Percentiles rank a stretch among this genome's conserved stretches.
Evolutionary conservation across 2,113 vertebrate genomes (phyloP).

Genomic region (Dipodomys stephensi): DNA sequence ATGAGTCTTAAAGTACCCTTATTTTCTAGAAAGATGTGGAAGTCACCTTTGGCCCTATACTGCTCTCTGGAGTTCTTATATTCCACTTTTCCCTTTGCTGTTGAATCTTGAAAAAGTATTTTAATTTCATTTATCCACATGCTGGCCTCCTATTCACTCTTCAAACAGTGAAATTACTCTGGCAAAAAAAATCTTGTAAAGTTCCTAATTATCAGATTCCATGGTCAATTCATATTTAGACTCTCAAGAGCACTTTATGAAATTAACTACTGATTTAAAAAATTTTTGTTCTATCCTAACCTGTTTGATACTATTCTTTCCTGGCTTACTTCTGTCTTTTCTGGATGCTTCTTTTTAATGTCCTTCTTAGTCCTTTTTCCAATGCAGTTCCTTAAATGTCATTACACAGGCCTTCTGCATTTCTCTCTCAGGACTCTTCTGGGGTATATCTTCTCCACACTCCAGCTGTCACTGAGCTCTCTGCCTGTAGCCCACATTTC

Average conservation of each 20-base stretch:
- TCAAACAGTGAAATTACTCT: constrained; percentile 12
- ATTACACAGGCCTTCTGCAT: neutral
- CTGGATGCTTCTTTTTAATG: neutral
- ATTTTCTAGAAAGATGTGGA: too few relatives aligned
- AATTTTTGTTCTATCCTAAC: neutral
- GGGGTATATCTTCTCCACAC: neutral
- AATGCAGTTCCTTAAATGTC: neutral
- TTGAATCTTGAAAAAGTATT: neutral
- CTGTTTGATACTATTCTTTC: neutral
- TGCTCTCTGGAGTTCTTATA: neutral
- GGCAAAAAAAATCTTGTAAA: neutral
- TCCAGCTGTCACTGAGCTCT: neutral
- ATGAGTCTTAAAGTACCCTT: neutral
- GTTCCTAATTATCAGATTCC: neutral
- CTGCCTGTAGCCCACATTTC: neutral
- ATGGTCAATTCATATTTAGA: neutral
- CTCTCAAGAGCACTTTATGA: neutral
- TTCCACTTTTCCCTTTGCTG: neutral
- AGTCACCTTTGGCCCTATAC: neutral
- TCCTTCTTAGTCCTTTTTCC: neutral
- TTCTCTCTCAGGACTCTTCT: neutral
- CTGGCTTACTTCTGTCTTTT: neutral
- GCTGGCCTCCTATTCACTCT: neutral
- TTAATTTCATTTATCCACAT: neutral
- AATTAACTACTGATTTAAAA: neutral